Evolutionary conservation across 2,888 invertebrate species (phyloP).

Genomic region (Protonemura montana): DNA sequence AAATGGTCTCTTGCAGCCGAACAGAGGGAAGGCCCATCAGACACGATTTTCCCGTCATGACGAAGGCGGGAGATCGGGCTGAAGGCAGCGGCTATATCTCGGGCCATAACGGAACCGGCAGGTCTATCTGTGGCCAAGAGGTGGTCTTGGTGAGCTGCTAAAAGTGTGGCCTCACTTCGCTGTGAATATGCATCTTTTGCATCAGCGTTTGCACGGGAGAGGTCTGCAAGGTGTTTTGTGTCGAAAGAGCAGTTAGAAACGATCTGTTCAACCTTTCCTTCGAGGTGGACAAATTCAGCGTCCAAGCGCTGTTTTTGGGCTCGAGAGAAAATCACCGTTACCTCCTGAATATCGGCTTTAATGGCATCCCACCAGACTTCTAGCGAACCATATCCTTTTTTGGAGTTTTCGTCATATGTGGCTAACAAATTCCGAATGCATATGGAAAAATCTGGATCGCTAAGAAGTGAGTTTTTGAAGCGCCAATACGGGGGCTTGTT

Average conservation of each 20-base stretch:
- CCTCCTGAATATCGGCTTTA: not conserved
- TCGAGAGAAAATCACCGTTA: not conserved
- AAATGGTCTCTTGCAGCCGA: constrained; percentile 1
- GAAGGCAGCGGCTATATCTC: not conserved
- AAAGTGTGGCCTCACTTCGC: not conserved
- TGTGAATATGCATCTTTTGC: not conserved
- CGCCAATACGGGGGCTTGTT: constrained; percentile 21
- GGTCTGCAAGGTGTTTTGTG: not conserved
- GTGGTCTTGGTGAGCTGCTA: not conserved
- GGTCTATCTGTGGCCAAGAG: constrained; percentile 24
- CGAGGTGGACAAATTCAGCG: not conserved
- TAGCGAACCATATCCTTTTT: not conserved
- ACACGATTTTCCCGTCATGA: not conserved
- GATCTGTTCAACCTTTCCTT: not conserved
- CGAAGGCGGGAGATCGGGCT: not conserved
- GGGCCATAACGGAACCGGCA: constrained; percentile 1
- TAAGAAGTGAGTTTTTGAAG: not conserved
- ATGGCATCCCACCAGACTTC: constrained; percentile 27
- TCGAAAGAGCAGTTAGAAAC: not conserved
- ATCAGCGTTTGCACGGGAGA: not conserved
- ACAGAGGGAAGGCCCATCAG: constrained; percentile 16
- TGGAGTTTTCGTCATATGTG: not conserved
- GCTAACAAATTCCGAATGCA: not conserved
- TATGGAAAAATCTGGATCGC: not conserved
- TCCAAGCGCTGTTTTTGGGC: not conserved